Evolutionary conservation across 35 echinoderm and acorn worm species (phyloP), one percentile per base, ranked within the genome.

Genomic region (Ptychodera flava): DNA sequence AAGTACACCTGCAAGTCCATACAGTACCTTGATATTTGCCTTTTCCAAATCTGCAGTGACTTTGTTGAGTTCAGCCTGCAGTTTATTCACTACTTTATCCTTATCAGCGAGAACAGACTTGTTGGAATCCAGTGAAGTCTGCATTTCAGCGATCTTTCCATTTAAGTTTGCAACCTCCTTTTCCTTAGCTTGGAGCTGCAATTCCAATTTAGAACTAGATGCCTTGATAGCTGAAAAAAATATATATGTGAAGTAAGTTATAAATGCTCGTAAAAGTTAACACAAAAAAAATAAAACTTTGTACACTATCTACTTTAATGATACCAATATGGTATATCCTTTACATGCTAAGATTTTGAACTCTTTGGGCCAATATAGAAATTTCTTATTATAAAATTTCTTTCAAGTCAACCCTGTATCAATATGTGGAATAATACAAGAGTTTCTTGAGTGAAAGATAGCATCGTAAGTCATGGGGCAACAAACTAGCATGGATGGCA

Each of bases 51-150:
- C 80, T 0, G 30, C 76, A 33, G 77, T 91, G 6, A 83, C 53
- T 28, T 33, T 95, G 81, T 92, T 95, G 15, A 88, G 83, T 38
- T 95, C 93, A 77, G 84, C 93, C 78, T 81, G 77, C 37, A 86
- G 87, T 78, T 91, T 89, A 27, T 83, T 82, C 31, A 78, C 82
- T 31, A 30, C 38, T 36, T 88, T 77, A 16, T 86, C 87, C 31
- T 83, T 83, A 14, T 95, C 90, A 15, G 35, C 52, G 31, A 87
- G 36, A 30, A 78, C 84, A 84, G 88, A 83, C 34, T 64, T 80
- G 38, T 83, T 79, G 29, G 88, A 83, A 0, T 80, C 81, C 28
- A 90, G 29, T 30, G 81, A 34, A 81, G 53, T 37, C 78, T 89
- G 87, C 0, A 84, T 38, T 35, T 91, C 87, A 38, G 76, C 37